A percentile compares a stretch with the other conserved stretches of the same genome.
Evolutionary conservation across 1,140 invertebrate genomes (phyloP).

Genomic region (Hypothenemus hampei): DNA sequence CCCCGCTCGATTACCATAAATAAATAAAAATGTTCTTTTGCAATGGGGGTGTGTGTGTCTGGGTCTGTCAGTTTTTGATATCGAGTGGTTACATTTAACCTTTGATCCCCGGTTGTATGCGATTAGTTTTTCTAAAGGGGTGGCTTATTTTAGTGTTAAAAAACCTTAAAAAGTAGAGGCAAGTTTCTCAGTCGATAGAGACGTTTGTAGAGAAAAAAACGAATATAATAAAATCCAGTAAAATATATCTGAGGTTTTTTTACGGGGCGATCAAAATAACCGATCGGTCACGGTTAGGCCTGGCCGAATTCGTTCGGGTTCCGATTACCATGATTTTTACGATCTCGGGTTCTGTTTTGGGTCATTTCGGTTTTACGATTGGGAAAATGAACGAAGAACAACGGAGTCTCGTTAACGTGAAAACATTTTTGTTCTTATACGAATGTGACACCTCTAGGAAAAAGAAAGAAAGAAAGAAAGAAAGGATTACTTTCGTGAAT

Average conservation of each 20-base stretch:
- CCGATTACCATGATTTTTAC: conserved; percentile 32
- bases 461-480: not conserved
- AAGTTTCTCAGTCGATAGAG: not conserved
- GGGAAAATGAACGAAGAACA: no score
- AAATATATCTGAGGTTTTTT: no score
- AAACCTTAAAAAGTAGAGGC: not conserved
- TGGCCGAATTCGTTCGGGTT: conserved; percentile 20
- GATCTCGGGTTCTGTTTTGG: conserved; percentile 1
- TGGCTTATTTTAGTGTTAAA: not conserved
- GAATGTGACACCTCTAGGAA: not conserved
- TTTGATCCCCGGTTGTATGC: conserved; percentile 22
- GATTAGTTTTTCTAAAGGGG: conserved; percentile 20
- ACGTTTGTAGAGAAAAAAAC: not conserved
- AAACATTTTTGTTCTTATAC: conserved; percentile 28
- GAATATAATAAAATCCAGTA: no score
- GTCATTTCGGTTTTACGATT: conserved; percentile 25
- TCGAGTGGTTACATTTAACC: conserved; percentile 22
- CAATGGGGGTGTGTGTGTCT: conserved; percentile 1
- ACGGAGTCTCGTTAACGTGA: conserved; percentile 29
- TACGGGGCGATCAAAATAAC: conserved; percentile 25
- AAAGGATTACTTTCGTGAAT: no score
- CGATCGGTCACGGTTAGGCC: conserved; percentile 23
- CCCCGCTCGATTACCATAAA: conserved; percentile 35
- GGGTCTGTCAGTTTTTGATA: no score
- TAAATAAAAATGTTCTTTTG: conserved; percentile 35